phyloP scores from a whole-genome alignment of 2,888 invertebrate species.

The Caradrina kadenii region DNA sequence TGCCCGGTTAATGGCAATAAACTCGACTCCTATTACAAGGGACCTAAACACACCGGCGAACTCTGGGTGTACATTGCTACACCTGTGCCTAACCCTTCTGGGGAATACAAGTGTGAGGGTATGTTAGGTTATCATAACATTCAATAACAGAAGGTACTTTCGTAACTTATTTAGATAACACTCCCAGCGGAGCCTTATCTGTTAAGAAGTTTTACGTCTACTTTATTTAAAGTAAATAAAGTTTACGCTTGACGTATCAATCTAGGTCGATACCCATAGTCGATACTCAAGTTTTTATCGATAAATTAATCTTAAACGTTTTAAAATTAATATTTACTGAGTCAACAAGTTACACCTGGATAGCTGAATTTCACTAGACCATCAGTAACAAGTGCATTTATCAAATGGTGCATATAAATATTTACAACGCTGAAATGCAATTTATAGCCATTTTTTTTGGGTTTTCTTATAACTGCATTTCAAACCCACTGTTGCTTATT shows the following conservation, averaged over 20 bases:
- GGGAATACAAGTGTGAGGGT: no score
- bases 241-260: constrained; percentile 76
- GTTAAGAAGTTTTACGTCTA: constrained; percentile 75
- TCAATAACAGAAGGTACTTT: constrained; percentile 36
- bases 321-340: constrained; percentile 64
- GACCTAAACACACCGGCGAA: no score
- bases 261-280: constrained; percentile 78
- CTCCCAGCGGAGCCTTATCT: constrained; percentile 69
- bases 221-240: constrained; percentile 72
- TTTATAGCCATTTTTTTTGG: no score
- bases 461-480: no score
- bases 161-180: constrained; percentile 60
- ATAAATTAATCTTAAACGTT: constrained; percentile 66
- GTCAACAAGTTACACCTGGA: constrained; percentile 65
- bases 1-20: no score
- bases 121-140: constrained; percentile 45
- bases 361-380: constrained; percentile 36
- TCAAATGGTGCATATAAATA: background rate
- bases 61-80: no score
- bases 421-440: no score
- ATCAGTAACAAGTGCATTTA: constrained; percentile 11
- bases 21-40: no score
- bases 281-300: constrained; percentile 72
- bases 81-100: no score
- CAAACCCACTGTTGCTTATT: no score